Evolutionary conservation across 2,888 invertebrate species (phyloP).

Genomic region (Lomographa bimaculata): DNA sequence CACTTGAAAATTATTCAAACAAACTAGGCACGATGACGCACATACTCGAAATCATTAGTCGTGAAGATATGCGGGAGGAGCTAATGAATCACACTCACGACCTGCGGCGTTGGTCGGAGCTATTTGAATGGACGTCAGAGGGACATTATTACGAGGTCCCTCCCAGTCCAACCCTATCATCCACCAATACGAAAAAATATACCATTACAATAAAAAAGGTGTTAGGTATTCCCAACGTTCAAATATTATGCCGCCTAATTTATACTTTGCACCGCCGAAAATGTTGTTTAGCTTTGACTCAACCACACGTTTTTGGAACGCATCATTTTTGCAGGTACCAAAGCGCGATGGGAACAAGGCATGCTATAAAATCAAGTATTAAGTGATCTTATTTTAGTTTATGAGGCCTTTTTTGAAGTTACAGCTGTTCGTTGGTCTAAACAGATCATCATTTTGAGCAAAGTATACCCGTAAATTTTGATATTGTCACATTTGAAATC

Average conservation of each 20-base stretch:
- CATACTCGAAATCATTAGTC: slow-evolving; percentile 29
- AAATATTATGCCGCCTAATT: slow-evolving; percentile 57
- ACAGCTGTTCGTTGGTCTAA: slow-evolving; percentile 44
- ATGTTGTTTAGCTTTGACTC: slow-evolving; percentile 52
- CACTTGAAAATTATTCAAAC: slow-evolving; percentile 21
- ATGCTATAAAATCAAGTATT: slow-evolving; percentile 50
- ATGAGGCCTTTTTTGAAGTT: slow-evolving; percentile 46
- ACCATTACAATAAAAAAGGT: slow-evolving; percentile 51
- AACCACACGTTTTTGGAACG: slow-evolving; percentile 51
- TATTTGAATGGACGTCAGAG: slow-evolving; percentile 54
- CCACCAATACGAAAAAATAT: slow-evolving; percentile 56
- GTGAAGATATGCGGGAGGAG: slow-evolving; percentile 34
- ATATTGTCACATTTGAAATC: slow-evolving; percentile 45
- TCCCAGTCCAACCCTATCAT: slow-evolving; percentile 48
- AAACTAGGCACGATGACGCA: slow-evolving; percentile 8
- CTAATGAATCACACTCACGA: slow-evolving; percentile 50
- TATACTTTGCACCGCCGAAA: slow-evolving; percentile 51
- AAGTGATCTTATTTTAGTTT: slow-evolving; percentile 52
- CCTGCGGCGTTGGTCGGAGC: slow-evolving; percentile 54
- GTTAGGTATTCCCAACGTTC: slow-evolving; percentile 44
- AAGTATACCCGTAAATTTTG: slow-evolving; percentile 46
- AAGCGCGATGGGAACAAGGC: slow-evolving; percentile 50
- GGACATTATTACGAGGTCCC: slow-evolving; percentile 46
- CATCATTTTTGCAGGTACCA: slow-evolving; percentile 57
- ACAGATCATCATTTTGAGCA: slow-evolving; percentile 43